Conservation (phyloP, 2,888 invertebrate genomes). For the Lordiphosa fenestrarum region DNA sequence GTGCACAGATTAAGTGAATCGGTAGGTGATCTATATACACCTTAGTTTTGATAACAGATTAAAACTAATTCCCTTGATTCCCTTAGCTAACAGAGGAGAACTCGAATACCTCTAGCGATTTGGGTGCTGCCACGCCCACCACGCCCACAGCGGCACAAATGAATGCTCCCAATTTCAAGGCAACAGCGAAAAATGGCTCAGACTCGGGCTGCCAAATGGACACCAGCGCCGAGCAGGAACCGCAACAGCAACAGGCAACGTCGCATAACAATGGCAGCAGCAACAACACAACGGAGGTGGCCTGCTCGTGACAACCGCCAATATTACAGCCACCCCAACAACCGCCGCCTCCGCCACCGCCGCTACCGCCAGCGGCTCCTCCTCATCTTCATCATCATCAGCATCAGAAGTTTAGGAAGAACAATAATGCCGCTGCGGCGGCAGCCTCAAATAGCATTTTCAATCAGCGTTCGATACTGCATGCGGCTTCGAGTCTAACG, state of each 20-base stretch:
- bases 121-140: constrained; percentile 64
- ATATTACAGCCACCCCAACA: constrained; percentile 40
- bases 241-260: constrained; percentile 40
- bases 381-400: constrained; percentile 66
- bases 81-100: constrained; percentile 75
- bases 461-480: constrained; percentile 73
- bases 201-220: constrained; percentile 26
- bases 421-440: constrained; percentile 78
- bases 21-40: constrained; percentile 55
- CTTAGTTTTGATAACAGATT: too few relatives aligned
- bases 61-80: neutral
- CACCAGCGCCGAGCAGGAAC: constrained; percentile 29
- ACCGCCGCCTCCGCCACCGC: constrained; percentile 35
- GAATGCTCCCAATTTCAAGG: constrained; percentile 63
- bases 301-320: constrained; percentile 80
- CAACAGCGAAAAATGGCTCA: constrained; percentile 11
- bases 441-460: constrained; percentile 78
- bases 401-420: constrained; percentile 77
- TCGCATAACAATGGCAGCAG: constrained; percentile 38
- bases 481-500: constrained; percentile 67
- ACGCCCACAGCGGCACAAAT: constrained; percentile 71
- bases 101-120: constrained; percentile 78
- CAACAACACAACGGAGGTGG: constrained; percentile 76
- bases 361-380: constrained; percentile 26
- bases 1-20: constrained; percentile 77